phyloP scores from a whole-genome alignment of 2,797 vertebrate genomes.

The Synaphobranchus kaupii region DNA sequence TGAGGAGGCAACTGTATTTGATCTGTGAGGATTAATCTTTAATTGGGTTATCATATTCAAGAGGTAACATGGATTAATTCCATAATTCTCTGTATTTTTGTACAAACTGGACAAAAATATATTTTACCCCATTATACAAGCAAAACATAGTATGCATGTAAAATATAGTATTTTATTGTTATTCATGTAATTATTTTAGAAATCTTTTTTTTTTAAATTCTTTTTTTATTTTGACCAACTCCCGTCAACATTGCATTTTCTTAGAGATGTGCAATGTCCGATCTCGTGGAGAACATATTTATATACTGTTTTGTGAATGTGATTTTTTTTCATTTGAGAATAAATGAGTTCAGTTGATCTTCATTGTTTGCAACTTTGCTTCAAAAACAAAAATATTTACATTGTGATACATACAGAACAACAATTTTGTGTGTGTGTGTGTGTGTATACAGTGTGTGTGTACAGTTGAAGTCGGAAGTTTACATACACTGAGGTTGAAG shows the following conservation, averaged over 20 bases:
- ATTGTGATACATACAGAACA: not conserved
- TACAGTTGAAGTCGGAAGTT: too few species aligned
- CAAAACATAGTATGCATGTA: slow-evolving; percentile 53
- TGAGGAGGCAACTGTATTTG: slow-evolving; percentile 9
- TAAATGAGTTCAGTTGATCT: slow-evolving; percentile 61
- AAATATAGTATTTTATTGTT: not conserved
- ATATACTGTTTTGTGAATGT: slow-evolving; percentile 46
- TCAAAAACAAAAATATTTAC: not conserved
- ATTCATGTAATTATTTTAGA: slow-evolving; percentile 28
- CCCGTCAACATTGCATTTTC: slow-evolving; percentile 42
- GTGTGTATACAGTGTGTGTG: too few species aligned
- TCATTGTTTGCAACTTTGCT: slow-evolving; percentile 9
- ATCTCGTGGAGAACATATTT: slow-evolving; percentile 52
- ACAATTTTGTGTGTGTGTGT: not conserved
- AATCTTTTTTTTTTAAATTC: slow-evolving; percentile 37
- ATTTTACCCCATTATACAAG: slow-evolving; percentile 48
- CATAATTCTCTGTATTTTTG: slow-evolving; percentile 8
- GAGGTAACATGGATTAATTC: slow-evolving; percentile 13
- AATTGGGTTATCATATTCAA: not conserved
- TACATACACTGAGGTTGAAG: too few species aligned
- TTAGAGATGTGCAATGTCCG: slow-evolving; percentile 47
- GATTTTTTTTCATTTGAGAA: slow-evolving; percentile 49
- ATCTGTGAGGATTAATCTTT: slow-evolving; percentile 20
- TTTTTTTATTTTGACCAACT: slow-evolving; percentile 34
- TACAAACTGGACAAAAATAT: slow-evolving; percentile 35